These are phyloP conservation scores for Tyria jacobaeae DNA, from an alignment of 2,888 invertebrate species.

Conservation along the genomic window DNA sequence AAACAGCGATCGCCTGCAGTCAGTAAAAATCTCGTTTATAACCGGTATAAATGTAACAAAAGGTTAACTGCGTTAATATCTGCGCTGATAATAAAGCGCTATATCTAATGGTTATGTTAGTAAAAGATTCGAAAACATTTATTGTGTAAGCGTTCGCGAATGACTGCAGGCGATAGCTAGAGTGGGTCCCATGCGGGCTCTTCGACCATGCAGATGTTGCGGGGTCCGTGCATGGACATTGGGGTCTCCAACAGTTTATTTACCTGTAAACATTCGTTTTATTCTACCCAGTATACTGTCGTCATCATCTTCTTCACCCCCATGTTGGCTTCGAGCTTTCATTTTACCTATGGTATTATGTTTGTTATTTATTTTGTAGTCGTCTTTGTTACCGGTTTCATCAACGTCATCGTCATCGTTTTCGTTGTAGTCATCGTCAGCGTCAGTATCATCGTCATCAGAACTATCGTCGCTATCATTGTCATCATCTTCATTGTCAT, in stretches of 20 bases:
- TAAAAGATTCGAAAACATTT: conserved; percentile 83
- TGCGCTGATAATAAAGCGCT: conserved; percentile 78
- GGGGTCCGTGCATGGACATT: conserved; percentile 49
- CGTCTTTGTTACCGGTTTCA: conserved; percentile 76
- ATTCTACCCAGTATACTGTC: conserved; percentile 82
- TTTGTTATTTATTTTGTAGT: conserved; percentile 50
- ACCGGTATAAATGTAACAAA: conserved; percentile 77
- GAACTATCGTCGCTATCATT: conserved; percentile 59
- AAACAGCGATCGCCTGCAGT: conserved; percentile 98
- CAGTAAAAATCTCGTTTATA: conserved; percentile 94
- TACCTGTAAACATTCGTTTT: conserved; percentile 85
- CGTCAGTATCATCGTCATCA: conserved; percentile 73
- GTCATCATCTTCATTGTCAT: conserved; percentile 79
- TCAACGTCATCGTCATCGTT: conserved; percentile 77
- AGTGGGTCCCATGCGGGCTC: conserved; percentile 80
- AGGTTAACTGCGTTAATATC: conserved; percentile 81
- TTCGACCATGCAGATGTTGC: conserved; percentile 83
- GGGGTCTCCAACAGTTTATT: conserved; percentile 65
- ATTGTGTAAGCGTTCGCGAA: conserved; percentile 84
- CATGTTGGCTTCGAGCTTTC: conserved; percentile 66
- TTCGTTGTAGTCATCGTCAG: conserved; percentile 66
- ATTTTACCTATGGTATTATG: conserved; percentile 46
- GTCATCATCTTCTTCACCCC: conserved; percentile 83
- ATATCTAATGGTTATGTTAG: conserved; percentile 83
- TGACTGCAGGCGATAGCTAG: conserved; percentile 90